Evolutionary conservation across 2,113 vertebrate genomes (phyloP).

Genomic region (Phalacrocorax aristotelis): DNA sequence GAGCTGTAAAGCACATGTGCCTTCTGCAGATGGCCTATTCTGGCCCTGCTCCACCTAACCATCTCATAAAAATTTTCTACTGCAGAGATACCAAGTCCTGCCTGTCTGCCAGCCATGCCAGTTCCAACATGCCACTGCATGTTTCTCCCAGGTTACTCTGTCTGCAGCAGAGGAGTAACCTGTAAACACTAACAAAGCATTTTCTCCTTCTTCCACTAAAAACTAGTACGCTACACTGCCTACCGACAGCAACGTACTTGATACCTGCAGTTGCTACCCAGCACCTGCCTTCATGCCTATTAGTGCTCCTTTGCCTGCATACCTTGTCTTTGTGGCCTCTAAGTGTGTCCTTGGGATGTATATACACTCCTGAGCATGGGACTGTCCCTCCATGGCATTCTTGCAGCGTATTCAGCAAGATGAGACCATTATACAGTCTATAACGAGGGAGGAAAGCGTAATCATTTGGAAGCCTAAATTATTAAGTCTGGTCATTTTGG

Average conservation of each 20-base stretch:
- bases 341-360: not conserved
- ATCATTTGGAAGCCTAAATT: not conserved
- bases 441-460: not conserved
- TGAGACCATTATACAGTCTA: not conserved
- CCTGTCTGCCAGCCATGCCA: not conserved
- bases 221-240: not conserved
- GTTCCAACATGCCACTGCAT: rapidly evolving
- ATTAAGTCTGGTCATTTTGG: not conserved
- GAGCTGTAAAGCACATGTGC: not conserved
- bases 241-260: not conserved
- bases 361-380: rapidly evolving
- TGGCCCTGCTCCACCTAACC: not conserved
- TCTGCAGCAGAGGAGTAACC: not conserved
- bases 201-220: not conserved
- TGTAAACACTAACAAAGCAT: not conserved
- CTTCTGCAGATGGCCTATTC: not conserved
- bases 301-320: not conserved
- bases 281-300: not conserved
- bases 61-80: not conserved
- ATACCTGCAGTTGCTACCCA: not conserved
- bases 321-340: not conserved
- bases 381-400: not conserved
- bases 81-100: not conserved
- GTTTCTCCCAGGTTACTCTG: not conserved
- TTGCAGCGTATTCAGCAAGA: not conserved